A percentile compares a stretch with the other conserved stretches of the same genome.
phyloP scores from a whole-genome alignment of 2,888 invertebrate genomes.

The Thymelicus sylvestris region DNA sequence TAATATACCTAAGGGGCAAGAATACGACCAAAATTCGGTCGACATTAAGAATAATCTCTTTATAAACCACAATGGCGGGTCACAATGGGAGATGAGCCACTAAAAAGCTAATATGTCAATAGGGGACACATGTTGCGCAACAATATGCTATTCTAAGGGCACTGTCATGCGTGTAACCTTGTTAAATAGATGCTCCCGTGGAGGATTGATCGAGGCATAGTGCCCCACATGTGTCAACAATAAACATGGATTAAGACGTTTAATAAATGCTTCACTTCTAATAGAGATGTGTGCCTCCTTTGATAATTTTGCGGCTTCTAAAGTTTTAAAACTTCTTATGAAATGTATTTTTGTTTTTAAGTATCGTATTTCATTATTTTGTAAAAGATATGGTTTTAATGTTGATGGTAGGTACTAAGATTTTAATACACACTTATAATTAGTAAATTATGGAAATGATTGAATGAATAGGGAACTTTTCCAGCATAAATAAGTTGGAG shows the following conservation, averaged over 20 bases:
- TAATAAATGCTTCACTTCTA: neutral
- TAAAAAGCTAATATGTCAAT: constrained; percentile 78
- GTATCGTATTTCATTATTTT: no score
- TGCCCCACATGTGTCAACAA: constrained; percentile 39
- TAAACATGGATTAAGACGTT: neutral
- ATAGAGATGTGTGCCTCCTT: neutral
- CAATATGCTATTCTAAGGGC: constrained; percentile 63
- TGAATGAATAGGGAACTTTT: no score
- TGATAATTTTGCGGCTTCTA: neutral
- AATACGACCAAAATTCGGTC: neutral
- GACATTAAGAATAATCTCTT: constrained; percentile 35
- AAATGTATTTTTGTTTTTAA: no score
- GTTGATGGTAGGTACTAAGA: no score
- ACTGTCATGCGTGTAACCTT: constrained; percentile 75
- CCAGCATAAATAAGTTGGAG: no score
- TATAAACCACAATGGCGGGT: constrained; percentile 28
- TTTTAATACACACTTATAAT: no score
- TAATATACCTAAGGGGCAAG: no score
- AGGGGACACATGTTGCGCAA: constrained; percentile 69
- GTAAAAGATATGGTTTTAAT: no score
- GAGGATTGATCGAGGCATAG: constrained; percentile 67
- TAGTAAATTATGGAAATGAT: no score
- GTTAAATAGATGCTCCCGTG: constrained; percentile 71
- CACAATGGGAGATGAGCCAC: constrained; percentile 55
- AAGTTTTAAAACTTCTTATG: no score